These are phyloP conservation scores for Leptura quadrifasciata DNA, from an alignment of 2,888 invertebrate species.

Conservation along the genomic window DNA sequence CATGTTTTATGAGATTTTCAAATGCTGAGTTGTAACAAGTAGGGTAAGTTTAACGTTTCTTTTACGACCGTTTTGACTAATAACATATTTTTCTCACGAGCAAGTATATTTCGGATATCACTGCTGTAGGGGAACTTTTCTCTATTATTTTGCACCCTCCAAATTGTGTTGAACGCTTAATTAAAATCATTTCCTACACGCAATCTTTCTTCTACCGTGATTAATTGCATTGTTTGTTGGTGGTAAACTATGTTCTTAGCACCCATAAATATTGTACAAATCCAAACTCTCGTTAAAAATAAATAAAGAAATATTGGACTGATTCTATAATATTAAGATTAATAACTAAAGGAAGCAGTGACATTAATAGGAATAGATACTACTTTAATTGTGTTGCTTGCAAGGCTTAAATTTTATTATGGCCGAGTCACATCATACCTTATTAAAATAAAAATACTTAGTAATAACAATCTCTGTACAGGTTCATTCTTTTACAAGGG, in stretches of 20 bases:
- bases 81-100: constrained; percentile 17
- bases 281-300: neutral
- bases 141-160: neutral
- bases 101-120: neutral
- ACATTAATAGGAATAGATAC: no score
- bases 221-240: constrained; percentile 7
- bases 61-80: constrained; percentile 34
- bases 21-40: constrained; percentile 34
- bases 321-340: neutral
- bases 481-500: no score
- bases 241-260: neutral
- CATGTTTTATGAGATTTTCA: constrained; percentile 43
- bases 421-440: no score
- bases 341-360: no score
- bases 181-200: neutral
- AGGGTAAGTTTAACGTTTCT: constrained; percentile 36
- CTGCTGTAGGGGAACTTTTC: neutral
- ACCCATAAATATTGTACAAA: neutral
- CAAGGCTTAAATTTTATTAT: no score
- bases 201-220: constrained; percentile 1
- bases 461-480: no score
- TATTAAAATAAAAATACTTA: no score
- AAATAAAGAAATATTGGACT: neutral
- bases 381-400: no score
- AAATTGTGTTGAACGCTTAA: neutral